Conservation (phyloP, 2,797 vertebrate genomes). For the Pipistrellus pipistrellus region DNA sequence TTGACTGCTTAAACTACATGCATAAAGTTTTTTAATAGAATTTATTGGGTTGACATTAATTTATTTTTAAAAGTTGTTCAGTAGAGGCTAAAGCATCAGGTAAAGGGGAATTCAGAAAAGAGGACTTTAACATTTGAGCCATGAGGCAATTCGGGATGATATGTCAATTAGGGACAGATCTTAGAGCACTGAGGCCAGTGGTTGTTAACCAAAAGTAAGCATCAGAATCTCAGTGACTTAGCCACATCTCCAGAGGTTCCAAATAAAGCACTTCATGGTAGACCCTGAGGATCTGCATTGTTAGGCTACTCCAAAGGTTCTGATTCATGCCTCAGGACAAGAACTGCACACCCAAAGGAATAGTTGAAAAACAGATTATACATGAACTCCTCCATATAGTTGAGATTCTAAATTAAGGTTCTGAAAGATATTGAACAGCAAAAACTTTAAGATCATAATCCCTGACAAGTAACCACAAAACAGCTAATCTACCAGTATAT, state of each 20-base stretch:
- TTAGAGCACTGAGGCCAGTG: background rate
- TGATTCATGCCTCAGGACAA: background rate
- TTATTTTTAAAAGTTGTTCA: background rate
- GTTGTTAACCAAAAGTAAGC: background rate
- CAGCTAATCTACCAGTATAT: background rate
- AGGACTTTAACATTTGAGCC: background rate
- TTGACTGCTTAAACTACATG: conserved; percentile 29
- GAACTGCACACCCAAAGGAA: background rate
- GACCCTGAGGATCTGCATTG: background rate
- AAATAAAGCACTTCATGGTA: background rate
- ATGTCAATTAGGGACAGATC: background rate
- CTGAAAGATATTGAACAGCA: background rate
- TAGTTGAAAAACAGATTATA: background rate
- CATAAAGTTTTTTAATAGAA: background rate
- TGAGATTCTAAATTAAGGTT: background rate
- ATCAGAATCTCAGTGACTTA: background rate
- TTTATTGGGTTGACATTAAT: background rate
- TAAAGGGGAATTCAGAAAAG: background rate
- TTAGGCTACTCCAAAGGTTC: background rate
- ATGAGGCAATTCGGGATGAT: background rate
- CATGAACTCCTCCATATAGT: background rate
- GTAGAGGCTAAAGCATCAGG: background rate
- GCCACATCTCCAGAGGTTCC: background rate
- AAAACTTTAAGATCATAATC: background rate
- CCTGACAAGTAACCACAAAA: background rate